Evolutionary conservation across 2,113 vertebrate genomes (phyloP).

Genomic region (Narcine bancroftii): DNA sequence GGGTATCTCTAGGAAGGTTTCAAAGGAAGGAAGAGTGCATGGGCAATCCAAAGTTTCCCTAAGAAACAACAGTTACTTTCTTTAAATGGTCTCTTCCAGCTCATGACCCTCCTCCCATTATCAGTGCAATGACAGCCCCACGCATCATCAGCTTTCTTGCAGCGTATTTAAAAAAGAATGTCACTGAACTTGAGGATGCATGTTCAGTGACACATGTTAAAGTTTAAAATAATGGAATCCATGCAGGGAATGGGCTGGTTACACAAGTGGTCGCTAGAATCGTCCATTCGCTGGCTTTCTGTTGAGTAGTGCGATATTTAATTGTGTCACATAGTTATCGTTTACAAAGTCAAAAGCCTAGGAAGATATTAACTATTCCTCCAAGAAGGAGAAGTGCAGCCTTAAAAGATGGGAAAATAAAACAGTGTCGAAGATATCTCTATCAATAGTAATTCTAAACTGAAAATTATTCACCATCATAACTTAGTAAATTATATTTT

Average conservation of each 20-base stretch:
- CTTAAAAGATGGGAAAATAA: not conserved
- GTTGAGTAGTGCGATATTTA: not conserved
- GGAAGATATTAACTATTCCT: not conserved
- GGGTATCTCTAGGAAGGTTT: not conserved
- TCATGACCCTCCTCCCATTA: not conserved
- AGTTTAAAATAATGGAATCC: no score
- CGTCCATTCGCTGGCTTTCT: not conserved
- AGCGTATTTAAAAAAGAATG: not conserved
- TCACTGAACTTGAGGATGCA: not conserved
- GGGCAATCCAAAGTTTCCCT: not conserved
- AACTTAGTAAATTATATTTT: not conserved
- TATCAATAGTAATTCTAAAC: not conserved
- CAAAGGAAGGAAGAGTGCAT: not conserved
- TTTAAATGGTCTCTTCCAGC: not conserved
- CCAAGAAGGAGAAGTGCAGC: not conserved
- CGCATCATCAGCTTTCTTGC: not conserved
- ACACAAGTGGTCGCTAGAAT: not conserved
- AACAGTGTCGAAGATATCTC: not conserved
- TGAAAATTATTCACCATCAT: not conserved
- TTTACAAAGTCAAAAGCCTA: not conserved
- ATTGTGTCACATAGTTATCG: not conserved
- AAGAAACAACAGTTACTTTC: not conserved
- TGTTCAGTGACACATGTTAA: not conserved
- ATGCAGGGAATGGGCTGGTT: no score
- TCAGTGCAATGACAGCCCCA: not conserved